These are phyloP conservation scores for Yoshiicerus persimilis DNA, from an alignment of 1,140 invertebrate species.

Conservation along the genomic window DNA sequence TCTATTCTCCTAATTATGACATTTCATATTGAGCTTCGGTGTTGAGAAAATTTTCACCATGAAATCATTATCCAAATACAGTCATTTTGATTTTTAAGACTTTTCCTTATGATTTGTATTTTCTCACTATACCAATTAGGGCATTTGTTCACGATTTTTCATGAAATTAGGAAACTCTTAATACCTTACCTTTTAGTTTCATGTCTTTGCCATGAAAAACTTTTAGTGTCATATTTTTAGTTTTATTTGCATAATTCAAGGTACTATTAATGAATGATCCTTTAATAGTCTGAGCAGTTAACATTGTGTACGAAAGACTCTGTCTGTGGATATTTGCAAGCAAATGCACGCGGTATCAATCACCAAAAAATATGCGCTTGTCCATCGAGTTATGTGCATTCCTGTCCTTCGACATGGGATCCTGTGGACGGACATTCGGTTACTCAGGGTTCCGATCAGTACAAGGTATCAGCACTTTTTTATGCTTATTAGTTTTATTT, in stretches of 20 bases:
- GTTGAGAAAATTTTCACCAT: too few species aligned
- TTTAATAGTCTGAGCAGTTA: background rate
- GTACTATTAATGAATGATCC: background rate
- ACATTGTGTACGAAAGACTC: constrained; percentile 35
- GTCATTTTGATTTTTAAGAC: too few species aligned
- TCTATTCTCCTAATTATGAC: background rate
- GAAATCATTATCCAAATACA: too few species aligned
- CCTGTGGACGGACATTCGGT: constrained; percentile 53
- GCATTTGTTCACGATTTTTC: too few species aligned
- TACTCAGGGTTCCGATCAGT: constrained; percentile 55
- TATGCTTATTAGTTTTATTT: background rate
- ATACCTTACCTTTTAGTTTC: too few species aligned
- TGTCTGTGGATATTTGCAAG: constrained; percentile 54
- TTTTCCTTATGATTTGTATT: too few species aligned
- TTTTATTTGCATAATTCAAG: too few species aligned
- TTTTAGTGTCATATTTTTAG: too few species aligned
- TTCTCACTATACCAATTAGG: too few species aligned
- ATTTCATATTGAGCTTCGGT: too few species aligned
- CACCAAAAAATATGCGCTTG: constrained; percentile 52
- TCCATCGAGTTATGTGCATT: constrained; percentile 2
- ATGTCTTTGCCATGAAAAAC: too few species aligned
- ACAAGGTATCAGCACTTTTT: constrained; percentile 53
- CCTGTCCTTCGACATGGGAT: constrained; percentile 54
- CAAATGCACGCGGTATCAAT: constrained; percentile 54
- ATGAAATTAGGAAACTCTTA: too few species aligned